Evolutionary conservation across 2,797 vertebrate genomes (phyloP).

Genomic region (Tenualosa ilisha): DNA sequence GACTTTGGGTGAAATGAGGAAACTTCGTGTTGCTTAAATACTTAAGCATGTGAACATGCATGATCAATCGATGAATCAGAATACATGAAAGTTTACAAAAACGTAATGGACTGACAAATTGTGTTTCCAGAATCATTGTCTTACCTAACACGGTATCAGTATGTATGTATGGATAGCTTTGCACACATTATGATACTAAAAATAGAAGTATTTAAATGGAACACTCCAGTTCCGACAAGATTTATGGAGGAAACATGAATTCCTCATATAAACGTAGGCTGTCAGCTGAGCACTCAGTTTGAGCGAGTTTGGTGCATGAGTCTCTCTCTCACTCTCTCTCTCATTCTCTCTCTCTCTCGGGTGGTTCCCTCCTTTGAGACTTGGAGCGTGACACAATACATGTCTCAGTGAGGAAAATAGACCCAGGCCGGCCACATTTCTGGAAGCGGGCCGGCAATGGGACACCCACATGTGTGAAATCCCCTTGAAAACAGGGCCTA

Average conservation of each 20-base stretch:
- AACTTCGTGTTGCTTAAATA: not conserved
- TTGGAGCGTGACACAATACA: constrained; percentile 61
- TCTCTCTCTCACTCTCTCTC: not conserved
- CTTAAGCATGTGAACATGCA: not conserved
- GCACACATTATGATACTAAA: not conserved
- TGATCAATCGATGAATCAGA: not conserved
- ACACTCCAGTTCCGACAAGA: not conserved
- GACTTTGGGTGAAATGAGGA: not conserved
- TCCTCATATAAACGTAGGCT: constrained; percentile 7
- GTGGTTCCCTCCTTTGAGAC: constrained; percentile 52
- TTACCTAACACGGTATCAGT: not conserved
- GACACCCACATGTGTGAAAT: not conserved
- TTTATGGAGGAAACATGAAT: constrained; percentile 12
- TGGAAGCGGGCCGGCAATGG: constrained; percentile 58
- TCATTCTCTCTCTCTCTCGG: not conserved
- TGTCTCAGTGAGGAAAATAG: not conserved
- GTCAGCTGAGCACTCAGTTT: not conserved
- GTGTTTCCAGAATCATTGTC: not conserved
- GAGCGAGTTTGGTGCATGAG: not conserved
- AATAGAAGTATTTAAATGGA: not conserved
- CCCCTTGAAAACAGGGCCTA: constrained; percentile 39
- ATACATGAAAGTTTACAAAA: not conserved
- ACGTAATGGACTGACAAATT: not conserved
- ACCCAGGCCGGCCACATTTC: constrained; percentile 50
- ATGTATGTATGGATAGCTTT: not conserved